Conservation (phyloP, 2,113 vertebrate species). For the Nothocercus nigrocapillus region DNA sequence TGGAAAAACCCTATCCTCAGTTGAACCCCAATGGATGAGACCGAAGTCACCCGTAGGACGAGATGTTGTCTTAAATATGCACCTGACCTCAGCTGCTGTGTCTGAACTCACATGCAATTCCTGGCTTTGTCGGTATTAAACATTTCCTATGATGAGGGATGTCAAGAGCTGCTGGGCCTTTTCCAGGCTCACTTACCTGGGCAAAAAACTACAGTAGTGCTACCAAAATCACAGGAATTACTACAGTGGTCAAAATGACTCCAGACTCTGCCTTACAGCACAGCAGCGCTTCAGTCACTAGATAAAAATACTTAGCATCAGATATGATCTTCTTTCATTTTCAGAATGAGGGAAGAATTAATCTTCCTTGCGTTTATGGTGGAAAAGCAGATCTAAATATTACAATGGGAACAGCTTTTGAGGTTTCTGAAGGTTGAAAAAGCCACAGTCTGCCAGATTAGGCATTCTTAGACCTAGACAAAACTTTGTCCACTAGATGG, state of each 20-base stretch:
- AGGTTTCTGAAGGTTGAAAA: neutral
- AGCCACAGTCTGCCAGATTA: neutral
- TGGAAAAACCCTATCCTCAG: neutral
- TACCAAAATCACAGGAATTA: neutral
- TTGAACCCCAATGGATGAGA: neutral
- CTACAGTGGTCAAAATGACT: neutral
- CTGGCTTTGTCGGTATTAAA: neutral
- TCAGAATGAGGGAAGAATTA: neutral
- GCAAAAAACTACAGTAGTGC: neutral
- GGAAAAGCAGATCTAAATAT: neutral
- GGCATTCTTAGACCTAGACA: neutral
- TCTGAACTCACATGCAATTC: neutral
- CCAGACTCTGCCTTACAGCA: neutral
- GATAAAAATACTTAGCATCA: neutral
- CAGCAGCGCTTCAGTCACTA: neutral
- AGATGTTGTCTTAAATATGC: neutral
- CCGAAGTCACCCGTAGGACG: neutral
- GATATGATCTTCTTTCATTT: neutral
- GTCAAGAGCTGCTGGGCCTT: neutral
- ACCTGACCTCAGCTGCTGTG: rapidly evolving
- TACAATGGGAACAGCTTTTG: neutral
- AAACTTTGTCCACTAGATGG: neutral
- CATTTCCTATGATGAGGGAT: neutral
- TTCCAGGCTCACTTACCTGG: neutral
- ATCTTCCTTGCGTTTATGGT: neutral